Evolutionary conservation across 2,113 vertebrate species (phyloP).

Genomic region (Ovis aries): ARS-UI_Ramb_v3.0 NC_056055.1:9111501-9112000

Average conservation of each 20-base stretch:
- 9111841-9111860: neutral
- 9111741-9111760: neutral
- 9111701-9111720: neutral
- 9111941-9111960: neutral
- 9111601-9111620: neutral
- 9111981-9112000: neutral
- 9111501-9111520: neutral
- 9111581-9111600: neutral
- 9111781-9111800: neutral
- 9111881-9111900: neutral
- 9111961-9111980: neutral
- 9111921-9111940: neutral
- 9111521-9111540: neutral
- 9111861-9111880: neutral
- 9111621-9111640: neutral
- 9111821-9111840: neutral
- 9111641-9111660: neutral
- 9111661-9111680: neutral
- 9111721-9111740: neutral
- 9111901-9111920: neutral
- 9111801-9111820: neutral
- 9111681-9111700: neutral
- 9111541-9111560: neutral
- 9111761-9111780: neutral
- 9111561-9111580: neutral